Base-by-base conservation (phyloP, 2,888 invertebrate genomes). In the Eueremaeus valkanovi region DNA sequence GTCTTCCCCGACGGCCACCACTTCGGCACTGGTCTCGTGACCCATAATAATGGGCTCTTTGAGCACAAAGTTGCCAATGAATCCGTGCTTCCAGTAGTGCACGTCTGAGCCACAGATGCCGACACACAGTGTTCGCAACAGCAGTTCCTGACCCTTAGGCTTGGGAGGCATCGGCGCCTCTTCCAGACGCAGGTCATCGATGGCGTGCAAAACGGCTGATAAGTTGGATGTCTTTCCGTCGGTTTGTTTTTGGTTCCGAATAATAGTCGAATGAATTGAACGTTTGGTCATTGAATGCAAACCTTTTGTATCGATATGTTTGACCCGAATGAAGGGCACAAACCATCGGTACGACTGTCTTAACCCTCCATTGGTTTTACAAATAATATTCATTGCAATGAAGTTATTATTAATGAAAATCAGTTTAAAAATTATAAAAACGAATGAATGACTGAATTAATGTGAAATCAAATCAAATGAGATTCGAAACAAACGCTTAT, bases 51-150 rank as follows among this genome's bases (percentile, higher is more conserved):
- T 95, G 11, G 97, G 96, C 68, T 89, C 87, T 77, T 88, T 87
- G 0, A 97, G 87, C 40, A 95, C 85, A 83, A 95, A 96, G 82
- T 91, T 88, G 0, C 93, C 96, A 82, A 95, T 95, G 27, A 88
- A 84, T 11, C 96, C 97, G 78, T 89, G 85, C 42, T 89, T 89
- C 85, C 92, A 88, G 85, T 95, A 97, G 84, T 95, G 95, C 8
- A 97, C 93, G 84, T 97, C 97, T 21, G 87, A 87, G 0, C 97
- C 97, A 83, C 97, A 98, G 81, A 98, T 97, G n/a, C 97, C 97
- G 68, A 97, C 94, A 75, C 73, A 73, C 24, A 76, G 72, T 9
- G 78, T 73, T 11, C 73, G 75, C 45, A 78, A 74, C 49, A 78
- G 63, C n/a, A 78, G 77, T 72, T 79, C 79, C 13, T 68, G 68